Evolutionary conservation across 2,113 vertebrate genomes (phyloP).

Genomic region (Gymnarchus niloticus): DNA sequence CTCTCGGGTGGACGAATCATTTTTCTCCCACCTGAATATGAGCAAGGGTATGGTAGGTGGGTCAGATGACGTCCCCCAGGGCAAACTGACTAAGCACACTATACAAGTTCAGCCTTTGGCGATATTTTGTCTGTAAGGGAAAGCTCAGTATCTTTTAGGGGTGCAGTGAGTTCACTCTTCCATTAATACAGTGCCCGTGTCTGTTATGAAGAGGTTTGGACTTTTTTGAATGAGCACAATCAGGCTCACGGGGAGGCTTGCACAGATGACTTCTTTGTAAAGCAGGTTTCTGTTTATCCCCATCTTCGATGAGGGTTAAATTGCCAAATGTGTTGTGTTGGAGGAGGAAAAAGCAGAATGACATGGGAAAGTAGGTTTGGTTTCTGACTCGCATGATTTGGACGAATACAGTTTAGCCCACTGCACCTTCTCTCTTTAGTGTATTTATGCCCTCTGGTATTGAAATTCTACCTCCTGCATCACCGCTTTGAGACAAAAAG

Average conservation of each 20-base stretch:
- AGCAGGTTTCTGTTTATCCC: not conserved
- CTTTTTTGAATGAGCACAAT: not conserved
- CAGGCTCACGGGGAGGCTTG: not conserved
- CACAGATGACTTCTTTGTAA: not conserved
- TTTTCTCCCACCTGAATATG: slow-evolving; percentile 40
- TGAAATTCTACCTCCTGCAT: too few species aligned
- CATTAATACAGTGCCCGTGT: not conserved
- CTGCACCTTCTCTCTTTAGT: too few species aligned
- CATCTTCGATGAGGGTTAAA: not conserved
- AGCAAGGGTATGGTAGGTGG: slow-evolving; percentile 49
- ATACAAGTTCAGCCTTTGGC: not conserved
- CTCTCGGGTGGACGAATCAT: slow-evolving; percentile 14
- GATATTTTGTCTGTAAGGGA: slow-evolving; percentile 23
- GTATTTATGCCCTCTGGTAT: too few species aligned
- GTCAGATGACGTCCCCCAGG: not conserved
- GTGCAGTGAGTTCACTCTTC: not conserved
- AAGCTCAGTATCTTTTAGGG: not conserved
- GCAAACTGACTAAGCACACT: not conserved
- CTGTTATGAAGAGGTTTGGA: not conserved
- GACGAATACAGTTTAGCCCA: not conserved
- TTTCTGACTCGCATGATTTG: not conserved
- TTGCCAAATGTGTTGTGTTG: not conserved
- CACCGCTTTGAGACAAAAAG: too few species aligned
- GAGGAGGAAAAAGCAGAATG: not conserved
- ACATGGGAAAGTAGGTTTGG: not conserved